These are phyloP conservation scores for Pachyrhynchus sulphureomaculatus DNA, from an alignment of 1,140 invertebrate species.

Conservation along the genomic window DNA sequence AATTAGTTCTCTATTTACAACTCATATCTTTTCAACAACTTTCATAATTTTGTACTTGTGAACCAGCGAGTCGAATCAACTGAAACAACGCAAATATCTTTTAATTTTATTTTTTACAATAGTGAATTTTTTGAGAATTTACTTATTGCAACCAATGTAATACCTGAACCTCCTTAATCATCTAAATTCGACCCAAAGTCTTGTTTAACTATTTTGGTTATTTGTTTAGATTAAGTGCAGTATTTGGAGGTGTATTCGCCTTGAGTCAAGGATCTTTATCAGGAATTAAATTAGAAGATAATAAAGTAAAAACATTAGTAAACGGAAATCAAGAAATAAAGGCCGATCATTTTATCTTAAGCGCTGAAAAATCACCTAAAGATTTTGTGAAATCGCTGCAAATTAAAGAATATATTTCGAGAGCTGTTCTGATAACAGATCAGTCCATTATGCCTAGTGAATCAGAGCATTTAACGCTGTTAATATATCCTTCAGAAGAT, in stretches of 20 bases:
- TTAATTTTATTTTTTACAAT: too few species aligned
- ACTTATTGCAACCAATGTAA: too few species aligned
- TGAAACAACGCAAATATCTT: too few species aligned
- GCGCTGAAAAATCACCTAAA: slow-evolving; percentile 56
- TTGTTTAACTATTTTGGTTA: too few species aligned
- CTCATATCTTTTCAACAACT: too few species aligned
- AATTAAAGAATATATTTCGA: slow-evolving; percentile 61
- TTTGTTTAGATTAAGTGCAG: slow-evolving; percentile 78
- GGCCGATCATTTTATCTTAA: slow-evolving; percentile 63
- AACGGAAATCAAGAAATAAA: slow-evolving; percentile 62
- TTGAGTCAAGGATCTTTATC: slow-evolving; percentile 71
- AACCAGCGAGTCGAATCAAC: too few species aligned
- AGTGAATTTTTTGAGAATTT: too few species aligned
- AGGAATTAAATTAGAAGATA: slow-evolving; percentile 61
- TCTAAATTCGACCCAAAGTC: too few species aligned
- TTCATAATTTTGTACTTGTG: too few species aligned
- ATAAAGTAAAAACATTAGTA: slow-evolving; percentile 60
- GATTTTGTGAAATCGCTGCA: slow-evolving; percentile 46
- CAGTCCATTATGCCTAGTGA: slow-evolving; percentile 69
- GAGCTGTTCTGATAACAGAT: slow-evolving; percentile 74
- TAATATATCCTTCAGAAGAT: slow-evolving; percentile 71
- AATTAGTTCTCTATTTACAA: too few species aligned
- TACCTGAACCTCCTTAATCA: too few species aligned
- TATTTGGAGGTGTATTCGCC: slow-evolving; percentile 94
- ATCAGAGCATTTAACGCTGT: slow-evolving; percentile 76